phyloP scores from a whole-genome alignment of 2,797 vertebrate species.

The Cephalopachus bancanus region DNA sequence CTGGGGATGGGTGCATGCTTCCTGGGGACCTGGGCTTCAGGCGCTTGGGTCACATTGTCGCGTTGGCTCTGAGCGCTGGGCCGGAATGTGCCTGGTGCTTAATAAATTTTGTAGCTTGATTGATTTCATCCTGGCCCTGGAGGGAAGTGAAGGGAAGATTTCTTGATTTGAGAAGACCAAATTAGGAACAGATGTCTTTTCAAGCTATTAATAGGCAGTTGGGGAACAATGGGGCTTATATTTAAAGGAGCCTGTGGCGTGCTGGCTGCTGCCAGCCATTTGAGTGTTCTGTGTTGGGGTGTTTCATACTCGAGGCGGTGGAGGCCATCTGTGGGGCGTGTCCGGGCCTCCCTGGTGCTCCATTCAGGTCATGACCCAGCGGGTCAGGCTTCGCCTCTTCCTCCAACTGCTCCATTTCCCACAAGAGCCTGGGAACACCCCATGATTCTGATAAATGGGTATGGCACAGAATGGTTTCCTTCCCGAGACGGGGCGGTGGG shows the following conservation, averaged over 20 bases:
- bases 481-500: neutral
- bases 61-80: neutral
- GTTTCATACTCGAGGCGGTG: neutral
- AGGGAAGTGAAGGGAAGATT: conserved; percentile 41
- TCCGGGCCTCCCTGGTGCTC: fast-evolving
- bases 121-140: conserved; percentile 61
- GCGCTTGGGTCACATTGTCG: neutral
- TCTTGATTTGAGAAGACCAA: conserved; percentile 67
- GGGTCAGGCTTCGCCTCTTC: neutral
- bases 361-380: fast-evolving
- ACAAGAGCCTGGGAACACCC: neutral
- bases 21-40: neutral
- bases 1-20: neutral
- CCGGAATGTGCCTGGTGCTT: neutral
- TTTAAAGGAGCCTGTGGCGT: conserved; percentile 31
- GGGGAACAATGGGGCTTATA: conserved; percentile 55
- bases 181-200: conserved; percentile 76
- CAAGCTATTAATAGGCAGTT: conserved; percentile 40
- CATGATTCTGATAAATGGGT: neutral
- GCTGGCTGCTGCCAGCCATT: neutral
- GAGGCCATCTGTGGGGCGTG: neutral
- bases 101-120: conserved; percentile 24
- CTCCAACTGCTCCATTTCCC: neutral
- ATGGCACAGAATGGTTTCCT: neutral
- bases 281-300: neutral